Base-by-base conservation (phyloP, 2,888 invertebrate genomes). In the Drosophila merina region DNA sequence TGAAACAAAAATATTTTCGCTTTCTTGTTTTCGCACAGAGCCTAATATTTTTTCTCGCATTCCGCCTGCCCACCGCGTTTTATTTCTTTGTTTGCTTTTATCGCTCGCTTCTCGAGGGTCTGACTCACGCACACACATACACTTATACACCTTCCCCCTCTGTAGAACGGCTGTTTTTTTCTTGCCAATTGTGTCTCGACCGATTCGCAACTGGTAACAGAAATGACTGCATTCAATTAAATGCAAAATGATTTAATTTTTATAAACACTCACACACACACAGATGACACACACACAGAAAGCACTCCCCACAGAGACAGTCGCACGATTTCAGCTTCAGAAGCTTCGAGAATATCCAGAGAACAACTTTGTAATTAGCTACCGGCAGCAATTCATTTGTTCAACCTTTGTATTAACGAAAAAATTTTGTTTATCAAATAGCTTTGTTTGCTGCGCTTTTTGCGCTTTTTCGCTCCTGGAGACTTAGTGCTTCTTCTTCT, bases 31-130 rank as follows among this genome's bases (percentile, higher is more conserved):
- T 69, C 49, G 67, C 70, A 62, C 49, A 70, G 59, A 8, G 12
- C 33, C 74, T 66, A 68, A 66, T 68, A 68, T 55, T 67, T 10
- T 42, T 62, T 51, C 38, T 51, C 71, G 70, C 67, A 57, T 72
- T 83, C 51, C 55, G 70, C 56, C 60, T 76, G 57, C 69, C 58
- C 74, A 72, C 73, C 60, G 57, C 55, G 48, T 38, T 81, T 82
- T 75, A 71, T 86, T 84, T 67, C 58, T 62, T 77, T 77, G 74
- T 84, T 86, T 84, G 86, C 83, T 87, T 83, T 87, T 79, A 70
- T 83, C 83, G 72, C 57, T 49, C 44, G 44, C 67, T 86, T 86
- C 79, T 58, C 63, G 57, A 58, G 64, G 74, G 71, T 56, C 68
- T 76, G 83, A 82, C 75, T 82, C 88, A 82, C 76, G 75, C 66